Base-by-base conservation (phyloP, 1,140 invertebrate genomes). In the Oryctes rhinoceros region DNA sequence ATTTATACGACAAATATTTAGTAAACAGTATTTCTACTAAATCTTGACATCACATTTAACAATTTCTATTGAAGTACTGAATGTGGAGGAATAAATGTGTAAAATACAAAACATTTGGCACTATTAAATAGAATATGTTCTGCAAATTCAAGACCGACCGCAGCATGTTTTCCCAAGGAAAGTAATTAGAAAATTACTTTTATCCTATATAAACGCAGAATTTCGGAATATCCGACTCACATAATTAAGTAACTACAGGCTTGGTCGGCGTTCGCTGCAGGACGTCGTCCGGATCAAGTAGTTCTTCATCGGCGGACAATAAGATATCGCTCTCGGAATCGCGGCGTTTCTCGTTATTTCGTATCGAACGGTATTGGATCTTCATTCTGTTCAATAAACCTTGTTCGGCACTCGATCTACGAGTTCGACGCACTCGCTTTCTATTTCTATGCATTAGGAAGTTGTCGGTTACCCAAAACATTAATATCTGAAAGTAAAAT, bases 391-490 rank as follows among this genome's bases (percentile, higher is more conserved):
- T 79, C 62, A 87, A 80, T 24, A 87, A 78, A 80, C 83, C 84
- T 24, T 85, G 82, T 78, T 87, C 85, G 9, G 80, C 80, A 59
- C 85, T 87, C 20, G 80, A 80, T 48, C 85, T 76, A 5, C 81
- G 80, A 18, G 75, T 13, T 48, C 82, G 81, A 13, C 81, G 78
- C 82, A 35, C 49, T 79, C 9, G 81, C 81, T 76, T 84, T 47
- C 47, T 76, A 78, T 78, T 83, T 82, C 83, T 84, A 83, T 89
- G 88, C 93, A 95, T 95, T 35, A 95, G 88, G 88, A 95, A 95
- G 87, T 95, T 95, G 85, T 95, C 94, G 2, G 94, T 94, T 76
- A 95, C 93, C 94, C 94, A 95, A 88, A 95, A 95, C 90, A 95
- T 94, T 83, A 95, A 89, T 80, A 93, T 94, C 94, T 95, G 89